Evolutionary conservation across 2,888 invertebrate genomes (phyloP).

Genomic region (Eristalinus sepulchralis): DNA sequence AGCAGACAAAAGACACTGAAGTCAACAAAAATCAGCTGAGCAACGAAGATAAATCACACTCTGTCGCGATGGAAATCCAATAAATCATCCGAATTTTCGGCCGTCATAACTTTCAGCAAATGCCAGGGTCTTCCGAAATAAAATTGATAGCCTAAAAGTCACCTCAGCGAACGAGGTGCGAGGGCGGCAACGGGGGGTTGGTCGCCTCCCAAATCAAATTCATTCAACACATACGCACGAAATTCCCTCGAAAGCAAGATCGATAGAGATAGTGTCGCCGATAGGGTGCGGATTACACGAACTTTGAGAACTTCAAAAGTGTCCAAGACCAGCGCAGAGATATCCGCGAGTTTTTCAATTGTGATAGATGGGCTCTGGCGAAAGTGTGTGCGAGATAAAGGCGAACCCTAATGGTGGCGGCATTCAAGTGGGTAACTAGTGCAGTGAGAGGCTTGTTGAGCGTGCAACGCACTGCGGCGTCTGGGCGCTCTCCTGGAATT

Average conservation of each 20-base stretch:
- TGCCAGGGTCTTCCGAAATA: constrained; percentile 48
- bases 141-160: constrained; percentile 67
- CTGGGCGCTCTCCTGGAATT: background rate
- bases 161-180: constrained; percentile 12
- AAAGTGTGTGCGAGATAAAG: constrained; percentile 19
- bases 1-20: background rate
- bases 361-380: constrained; percentile 35
- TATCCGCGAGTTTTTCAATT: constrained; percentile 18
- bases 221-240: constrained; percentile 11
- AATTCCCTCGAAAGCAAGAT: constrained; percentile 41
- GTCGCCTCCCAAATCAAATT: background rate
- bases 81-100: constrained; percentile 59
- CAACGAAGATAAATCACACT: constrained; percentile 61
- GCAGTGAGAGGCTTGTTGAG: background rate
- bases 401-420: background rate
- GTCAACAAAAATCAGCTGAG: constrained; percentile 16
- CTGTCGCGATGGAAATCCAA: constrained; percentile 28
- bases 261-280: constrained; percentile 49
- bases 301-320: constrained; percentile 36
- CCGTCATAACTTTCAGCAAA: constrained; percentile 53
- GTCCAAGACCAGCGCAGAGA: background rate
- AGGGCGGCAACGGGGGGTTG: background rate
- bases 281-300: constrained; percentile 38
- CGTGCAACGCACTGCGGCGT: constrained; percentile 7
- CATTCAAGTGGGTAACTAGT: background rate